Evolutionary conservation across 2,113 vertebrate genomes (phyloP), one percentile per base, ranked within the genome.

Genomic region (Gavialis gangeticus): DNA sequence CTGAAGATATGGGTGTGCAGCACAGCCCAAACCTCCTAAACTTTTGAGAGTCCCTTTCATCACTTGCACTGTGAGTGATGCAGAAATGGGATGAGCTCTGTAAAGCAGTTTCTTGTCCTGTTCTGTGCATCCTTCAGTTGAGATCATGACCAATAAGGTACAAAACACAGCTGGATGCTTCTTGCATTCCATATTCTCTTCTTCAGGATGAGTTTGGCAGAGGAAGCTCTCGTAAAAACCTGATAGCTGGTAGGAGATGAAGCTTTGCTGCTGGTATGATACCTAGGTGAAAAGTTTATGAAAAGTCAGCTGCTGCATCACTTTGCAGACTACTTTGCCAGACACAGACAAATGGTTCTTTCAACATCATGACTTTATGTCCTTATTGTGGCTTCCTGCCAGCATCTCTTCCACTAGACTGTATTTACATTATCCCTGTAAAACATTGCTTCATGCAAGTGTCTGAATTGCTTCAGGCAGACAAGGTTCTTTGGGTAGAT

Each of bases 341-440:
- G 80, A 76, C 82, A 60, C 82, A 93, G 69, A 57, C 54, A 92
- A 85, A 21, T 5, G 91, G 80, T 1, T 82, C 85, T 97, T 96
- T 91, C 82, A 96, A 79, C 56, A 67, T 84, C 78, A 75, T 60
- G 15, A 59, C 89, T 97, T 97, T 84, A 87, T 92, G 79, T 96
- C 62, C 79, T 89, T 85, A n/a, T 58, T 82, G 59, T 92, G 88
- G 90, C 78, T 94, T 94, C 12, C 82, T 91, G 85, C 66, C 93
- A 97, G 85, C 67, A 94, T 79, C 73, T 37, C 81, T 86, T 93
- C 86, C 83, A 95, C 22, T 89, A 91, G 95, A 86, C 79, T 91
- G 17, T 96, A 75, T 83, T 96, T 95, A 97, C 96, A 94, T 91
- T 94, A 97, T 79, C 81, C 78, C 56, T 94, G 66, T 89, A 93